These are phyloP conservation scores for Holothuria scabra DNA, from an alignment of 53 echinoderm and acorn worm genomes.

Conservation along the genomic window DNA sequence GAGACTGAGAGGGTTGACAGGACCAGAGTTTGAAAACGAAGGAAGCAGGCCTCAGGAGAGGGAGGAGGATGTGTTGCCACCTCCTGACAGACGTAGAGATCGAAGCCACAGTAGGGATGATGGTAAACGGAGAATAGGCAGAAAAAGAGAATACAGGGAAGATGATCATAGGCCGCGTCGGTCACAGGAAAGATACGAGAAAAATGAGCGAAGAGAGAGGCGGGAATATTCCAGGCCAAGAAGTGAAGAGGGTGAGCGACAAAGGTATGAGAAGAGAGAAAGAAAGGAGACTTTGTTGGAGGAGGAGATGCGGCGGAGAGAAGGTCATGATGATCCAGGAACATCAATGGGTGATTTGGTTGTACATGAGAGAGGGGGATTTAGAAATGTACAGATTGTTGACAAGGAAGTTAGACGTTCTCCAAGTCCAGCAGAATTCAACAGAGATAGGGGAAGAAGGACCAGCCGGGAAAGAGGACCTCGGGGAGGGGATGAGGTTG, in stretches of 20 bases:
- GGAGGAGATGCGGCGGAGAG: neutral
- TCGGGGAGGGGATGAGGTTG: neutral
- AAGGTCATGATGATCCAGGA: neutral
- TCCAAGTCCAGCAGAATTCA: neutral
- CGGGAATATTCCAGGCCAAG: neutral
- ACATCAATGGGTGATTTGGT: slow-evolving; percentile 5
- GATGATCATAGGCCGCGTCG: neutral
- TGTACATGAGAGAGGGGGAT: slow-evolving; percentile 25
- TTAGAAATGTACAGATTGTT: slow-evolving; percentile 17
- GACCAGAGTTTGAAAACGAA: neutral
- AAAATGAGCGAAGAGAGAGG: neutral
- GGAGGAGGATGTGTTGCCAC: too few relatives aligned
- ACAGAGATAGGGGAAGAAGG: neutral
- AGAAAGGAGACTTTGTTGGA: neutral
- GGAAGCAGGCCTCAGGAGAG: neutral
- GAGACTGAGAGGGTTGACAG: slow-evolving; percentile 17
- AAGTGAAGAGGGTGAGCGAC: neutral
- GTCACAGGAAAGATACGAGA: neutral
- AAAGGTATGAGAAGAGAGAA: neutral
- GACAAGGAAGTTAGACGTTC: slow-evolving; percentile 1
- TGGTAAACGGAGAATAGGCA: neutral
- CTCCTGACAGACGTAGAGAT: slow-evolving; percentile 5
- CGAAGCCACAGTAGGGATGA: neutral
- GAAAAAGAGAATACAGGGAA: slow-evolving; percentile 11
- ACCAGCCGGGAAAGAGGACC: neutral